phyloP scores from a whole-genome alignment of 2,888 invertebrate genomes.

The Entomobrya multifasciata region DNA sequence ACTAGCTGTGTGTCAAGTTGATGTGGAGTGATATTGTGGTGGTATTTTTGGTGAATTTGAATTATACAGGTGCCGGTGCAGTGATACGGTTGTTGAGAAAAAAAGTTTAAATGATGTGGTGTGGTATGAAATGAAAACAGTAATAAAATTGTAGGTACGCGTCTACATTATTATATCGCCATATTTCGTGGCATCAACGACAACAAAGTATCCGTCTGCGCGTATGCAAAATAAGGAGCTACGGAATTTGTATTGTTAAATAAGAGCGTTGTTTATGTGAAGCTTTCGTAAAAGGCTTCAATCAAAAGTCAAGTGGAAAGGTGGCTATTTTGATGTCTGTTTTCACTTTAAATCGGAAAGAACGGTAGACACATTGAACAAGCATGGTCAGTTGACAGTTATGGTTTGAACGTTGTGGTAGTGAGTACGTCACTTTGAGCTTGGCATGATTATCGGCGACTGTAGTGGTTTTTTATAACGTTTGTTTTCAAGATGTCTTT shows the following conservation, averaged over 20 bases:
- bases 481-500: not conserved
- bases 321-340: constrained; percentile 35
- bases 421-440: not conserved
- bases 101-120: not conserved
- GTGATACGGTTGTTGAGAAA: not conserved
- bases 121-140: not conserved
- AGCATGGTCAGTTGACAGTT: constrained; percentile 31
- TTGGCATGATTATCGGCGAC: not conserved
- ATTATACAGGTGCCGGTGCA: not conserved
- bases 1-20: constrained; percentile 8
- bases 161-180: not conserved
- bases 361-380: not conserved
- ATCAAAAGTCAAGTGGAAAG: constrained; percentile 33
- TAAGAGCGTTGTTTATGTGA: constrained; percentile 13
- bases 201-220: constrained; percentile 34
- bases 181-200: not conserved
- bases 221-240: not conserved
- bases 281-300: constrained; percentile 45
- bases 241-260: not conserved
- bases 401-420: constrained; percentile 18
- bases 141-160: not conserved
- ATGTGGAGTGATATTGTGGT: no score
- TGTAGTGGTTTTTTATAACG: constrained; percentile 14
- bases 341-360: constrained; percentile 59
- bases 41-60: not conserved